These are phyloP conservation scores for Portevinia maculata DNA, from an alignment of 2,888 invertebrate genomes.

Conservation along the genomic window DNA sequence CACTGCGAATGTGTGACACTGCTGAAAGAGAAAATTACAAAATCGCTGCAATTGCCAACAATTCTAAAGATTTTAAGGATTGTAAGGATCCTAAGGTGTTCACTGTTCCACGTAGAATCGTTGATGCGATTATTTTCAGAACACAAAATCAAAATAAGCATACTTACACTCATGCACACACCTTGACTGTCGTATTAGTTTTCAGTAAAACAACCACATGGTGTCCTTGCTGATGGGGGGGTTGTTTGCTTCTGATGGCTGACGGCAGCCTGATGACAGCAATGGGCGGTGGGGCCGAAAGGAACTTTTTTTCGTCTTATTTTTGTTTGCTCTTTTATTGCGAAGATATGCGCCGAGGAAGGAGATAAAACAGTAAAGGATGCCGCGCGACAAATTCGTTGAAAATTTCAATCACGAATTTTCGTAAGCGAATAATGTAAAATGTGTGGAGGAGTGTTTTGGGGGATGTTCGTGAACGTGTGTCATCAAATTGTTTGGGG, in stretches of 20 bases:
- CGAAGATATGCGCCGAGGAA: too few relatives aligned
- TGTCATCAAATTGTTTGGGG: slow-evolving; percentile 69
- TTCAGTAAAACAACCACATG: slow-evolving; percentile 59
- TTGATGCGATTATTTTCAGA: slow-evolving; percentile 63
- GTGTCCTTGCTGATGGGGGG: slow-evolving; percentile 33
- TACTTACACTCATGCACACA: neutral
- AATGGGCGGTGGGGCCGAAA: slow-evolving; percentile 7
- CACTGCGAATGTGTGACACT: slow-evolving; percentile 47
- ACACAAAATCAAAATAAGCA: slow-evolving; percentile 53
- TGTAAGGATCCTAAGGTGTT: slow-evolving; percentile 34
- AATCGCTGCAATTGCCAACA: slow-evolving; percentile 65
- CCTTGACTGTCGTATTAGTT: slow-evolving; percentile 40
- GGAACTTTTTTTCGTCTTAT: slow-evolving; percentile 7
- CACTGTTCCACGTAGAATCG: slow-evolving; percentile 27
- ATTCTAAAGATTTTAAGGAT: slow-evolving; percentile 16
- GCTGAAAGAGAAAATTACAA: slow-evolving; percentile 62
- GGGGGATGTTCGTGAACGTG: slow-evolving; percentile 53
- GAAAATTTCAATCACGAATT: slow-evolving; percentile 74
- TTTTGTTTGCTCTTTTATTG: slow-evolving; percentile 37
- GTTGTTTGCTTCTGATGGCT: neutral
- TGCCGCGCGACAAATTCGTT: slow-evolving; percentile 68
- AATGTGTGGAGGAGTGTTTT: slow-evolving; percentile 20
- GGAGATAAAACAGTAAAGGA: slow-evolving; percentile 40
- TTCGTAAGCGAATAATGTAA: slow-evolving; percentile 68
- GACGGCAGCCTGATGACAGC: slow-evolving; percentile 20